Base-by-base conservation (phyloP, 2,888 invertebrate genomes). In the Himalopsyche tibetana region DNA sequence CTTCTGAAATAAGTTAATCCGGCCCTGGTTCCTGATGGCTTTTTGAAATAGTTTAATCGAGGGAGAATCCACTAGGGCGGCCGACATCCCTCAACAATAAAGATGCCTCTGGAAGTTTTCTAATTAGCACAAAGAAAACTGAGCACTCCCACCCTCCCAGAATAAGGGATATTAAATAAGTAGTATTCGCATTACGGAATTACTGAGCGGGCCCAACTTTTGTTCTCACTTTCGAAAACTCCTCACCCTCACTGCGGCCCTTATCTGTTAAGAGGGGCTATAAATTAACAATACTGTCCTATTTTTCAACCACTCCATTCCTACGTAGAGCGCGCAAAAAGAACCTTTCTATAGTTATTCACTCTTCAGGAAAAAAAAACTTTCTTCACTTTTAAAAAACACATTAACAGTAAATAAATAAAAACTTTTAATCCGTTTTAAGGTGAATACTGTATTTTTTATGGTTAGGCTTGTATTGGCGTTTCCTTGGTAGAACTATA, bases 231-330 rank as follows among this genome's bases (percentile, higher is more conserved):
- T 69, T 74, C 12, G 38, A 38, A 12, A 51, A 15, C 74, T 12
- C 15, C 12, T 12, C 74, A 74, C 36, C 74, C 74, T 74, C 36
- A 36, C 74, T 74, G 28, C 74, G 74, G 74, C 74, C 36, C 74
- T 74, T 74, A 74, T 74, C 74, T 74, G 36, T 36, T 36, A 12
- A 36, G 38, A 74, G 74, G 36, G 38, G 74, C 74, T 38, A 74
- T 74, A 74, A 74, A 74, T 74, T 74, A 74, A 74, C 74, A 74
- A 74, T 74, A 74, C 74, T 74, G 74, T 74, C 38, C 74, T 74
- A 38, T 74, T 74, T 74, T 74, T 74, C 38, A 74, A 74, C 74
- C 74, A 74, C 74, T 74, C 74, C 36, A 38, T 74, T 38, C 38
- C 74, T 74, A 15, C 74, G 74, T 38, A 74, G 4, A 51, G 12